A percentile compares a stretch with the other conserved stretches of the same genome.
Conservation (phyloP, 2,797 vertebrate genomes). For the Carcharodon carcharias region DNA sequence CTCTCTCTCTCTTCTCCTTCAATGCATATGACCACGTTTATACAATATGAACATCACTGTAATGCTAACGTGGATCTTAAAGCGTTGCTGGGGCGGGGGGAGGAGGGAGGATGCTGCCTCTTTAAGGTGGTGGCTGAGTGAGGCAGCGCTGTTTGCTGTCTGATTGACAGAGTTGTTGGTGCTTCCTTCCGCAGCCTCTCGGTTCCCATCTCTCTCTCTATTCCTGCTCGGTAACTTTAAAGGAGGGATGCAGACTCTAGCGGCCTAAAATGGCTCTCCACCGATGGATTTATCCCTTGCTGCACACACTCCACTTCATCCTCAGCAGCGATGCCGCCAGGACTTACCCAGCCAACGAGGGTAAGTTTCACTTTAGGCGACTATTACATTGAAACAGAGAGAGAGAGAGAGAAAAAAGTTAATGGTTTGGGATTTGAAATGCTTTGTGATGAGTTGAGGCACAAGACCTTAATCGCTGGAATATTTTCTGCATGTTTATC, state of each 20-base stretch:
- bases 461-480: not conserved
- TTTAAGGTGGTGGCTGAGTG: conserved; percentile 29
- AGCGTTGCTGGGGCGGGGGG: not conserved
- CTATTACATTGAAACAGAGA: not conserved
- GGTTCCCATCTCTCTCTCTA: conserved; percentile 19
- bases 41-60: too few species aligned
- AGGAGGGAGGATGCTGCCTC: not conserved
- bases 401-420: not conserved
- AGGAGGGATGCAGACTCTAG: conserved; percentile 26
- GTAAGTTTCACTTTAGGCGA: not conserved
- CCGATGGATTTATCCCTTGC: conserved; percentile 28
- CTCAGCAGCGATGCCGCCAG: conserved; percentile 22
- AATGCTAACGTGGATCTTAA: not conserved
- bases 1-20: not conserved
- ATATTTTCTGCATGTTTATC: not conserved
- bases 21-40: not conserved
- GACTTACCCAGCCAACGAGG: conserved; percentile 16
- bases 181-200: conserved; percentile 2
- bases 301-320: conserved; percentile 21
- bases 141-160: not conserved
- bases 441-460: not conserved
- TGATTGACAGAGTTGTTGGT: conserved; percentile 24
- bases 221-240: conserved; percentile 12
- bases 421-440: not conserved
- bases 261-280: conserved; percentile 35